Conservation (phyloP, 2,113 vertebrate species). For the Polyodon spathula region DNA sequence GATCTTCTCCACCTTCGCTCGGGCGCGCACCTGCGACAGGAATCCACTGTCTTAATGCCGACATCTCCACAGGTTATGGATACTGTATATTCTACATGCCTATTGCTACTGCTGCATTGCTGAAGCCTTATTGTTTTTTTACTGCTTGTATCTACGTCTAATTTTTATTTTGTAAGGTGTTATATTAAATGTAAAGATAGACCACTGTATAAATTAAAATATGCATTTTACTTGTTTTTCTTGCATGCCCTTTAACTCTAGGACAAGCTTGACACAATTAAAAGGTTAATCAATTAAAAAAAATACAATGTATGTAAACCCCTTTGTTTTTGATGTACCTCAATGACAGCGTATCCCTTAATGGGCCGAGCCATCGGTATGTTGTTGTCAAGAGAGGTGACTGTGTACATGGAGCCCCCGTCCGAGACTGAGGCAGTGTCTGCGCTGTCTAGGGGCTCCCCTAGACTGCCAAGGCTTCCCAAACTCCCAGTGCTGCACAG, state of each 20-base stretch:
- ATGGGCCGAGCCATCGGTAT: conserved; percentile 66
- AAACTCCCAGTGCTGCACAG: conserved; percentile 87
- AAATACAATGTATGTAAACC: neutral
- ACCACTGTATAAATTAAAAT: no score
- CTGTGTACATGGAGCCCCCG: conserved; percentile 76
- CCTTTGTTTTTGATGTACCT: conserved; percentile 54
- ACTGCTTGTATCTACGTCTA: no score
- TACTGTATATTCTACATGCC: no score
- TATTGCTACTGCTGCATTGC: no score
- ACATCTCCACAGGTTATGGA: no score
- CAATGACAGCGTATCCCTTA: conserved; percentile 93
- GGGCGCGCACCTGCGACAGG: conserved; percentile 73
- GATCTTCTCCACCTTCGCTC: conserved; percentile 94
- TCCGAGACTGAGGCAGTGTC: conserved; percentile 73
- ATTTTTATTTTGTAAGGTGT: no score
- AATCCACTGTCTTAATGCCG: neutral
- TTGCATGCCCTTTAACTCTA: no score
- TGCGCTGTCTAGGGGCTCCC: conserved; percentile 73
- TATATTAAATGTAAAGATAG: no score
- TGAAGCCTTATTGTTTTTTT: no score
- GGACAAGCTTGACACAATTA: neutral
- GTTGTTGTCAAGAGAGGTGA: conserved; percentile 76
- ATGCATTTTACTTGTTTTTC: no score
- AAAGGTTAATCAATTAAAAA: neutral
- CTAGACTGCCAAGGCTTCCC: conserved; percentile 85